A percentile compares a stretch with the other conserved stretches of the same genome.
Conservation (phyloP, 1,140 invertebrate genomes). For the Drosophila persimilis region DNA sequence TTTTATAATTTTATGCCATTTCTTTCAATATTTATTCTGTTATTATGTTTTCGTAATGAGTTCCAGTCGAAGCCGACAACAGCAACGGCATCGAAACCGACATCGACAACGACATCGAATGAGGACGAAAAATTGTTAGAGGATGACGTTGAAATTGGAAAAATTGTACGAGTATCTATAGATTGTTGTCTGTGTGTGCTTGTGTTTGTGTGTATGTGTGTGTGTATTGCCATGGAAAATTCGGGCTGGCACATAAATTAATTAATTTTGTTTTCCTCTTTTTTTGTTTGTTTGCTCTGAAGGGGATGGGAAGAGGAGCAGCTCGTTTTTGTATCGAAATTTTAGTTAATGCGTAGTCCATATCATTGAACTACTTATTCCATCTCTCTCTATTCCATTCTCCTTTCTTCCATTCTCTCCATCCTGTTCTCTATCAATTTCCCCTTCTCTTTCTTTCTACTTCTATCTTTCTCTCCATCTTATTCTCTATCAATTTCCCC, state of each 20-base stretch:
- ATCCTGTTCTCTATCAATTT: neutral
- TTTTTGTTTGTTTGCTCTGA: constrained; percentile 36
- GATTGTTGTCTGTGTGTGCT: constrained; percentile 38
- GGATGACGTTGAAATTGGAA: constrained; percentile 77
- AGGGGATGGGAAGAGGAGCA: neutral
- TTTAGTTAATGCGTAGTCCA: constrained; percentile 45
- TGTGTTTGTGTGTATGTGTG: constrained; percentile 24
- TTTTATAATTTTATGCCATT: constrained; percentile 81
- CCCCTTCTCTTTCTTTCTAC: neutral
- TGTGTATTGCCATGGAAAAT: constrained; percentile 75
- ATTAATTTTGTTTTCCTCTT: constrained; percentile 75
- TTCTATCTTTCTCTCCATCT: neutral
- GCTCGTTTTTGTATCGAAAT: constrained; percentile 32
- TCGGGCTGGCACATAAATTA: constrained; percentile 73
- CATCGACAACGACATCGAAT: constrained; percentile 16
- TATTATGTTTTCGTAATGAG: constrained; percentile 81
- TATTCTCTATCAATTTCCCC: neutral
- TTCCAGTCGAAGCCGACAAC: constrained; percentile 48
- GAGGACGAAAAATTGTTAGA: constrained; percentile 54
- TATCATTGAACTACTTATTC: constrained; percentile 31
- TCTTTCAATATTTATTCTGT: constrained; percentile 81
- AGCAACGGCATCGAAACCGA: constrained; percentile 33
- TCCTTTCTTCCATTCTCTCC: neutral
- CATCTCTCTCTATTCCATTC: neutral
- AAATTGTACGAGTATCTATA: constrained; percentile 67